Evolutionary conservation across 2,113 vertebrate genomes (phyloP).

Genomic region (Proteles cristata): DNA sequence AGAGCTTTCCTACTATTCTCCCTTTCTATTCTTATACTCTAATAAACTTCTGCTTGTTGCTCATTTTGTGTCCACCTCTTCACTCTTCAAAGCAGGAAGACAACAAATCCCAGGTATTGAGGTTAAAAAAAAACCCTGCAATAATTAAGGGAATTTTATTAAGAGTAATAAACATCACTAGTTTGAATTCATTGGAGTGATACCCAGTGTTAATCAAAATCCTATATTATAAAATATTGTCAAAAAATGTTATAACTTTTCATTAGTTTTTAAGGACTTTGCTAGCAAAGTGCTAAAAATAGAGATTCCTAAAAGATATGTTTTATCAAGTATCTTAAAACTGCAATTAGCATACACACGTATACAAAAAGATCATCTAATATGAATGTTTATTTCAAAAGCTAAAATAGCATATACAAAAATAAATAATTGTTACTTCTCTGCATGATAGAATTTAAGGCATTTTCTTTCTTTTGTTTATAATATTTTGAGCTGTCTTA

Average conservation of each 20-base stretch:
- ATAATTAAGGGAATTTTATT: not conserved
- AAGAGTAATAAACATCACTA: not conserved
- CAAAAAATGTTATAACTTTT: not conserved
- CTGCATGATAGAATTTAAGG: not conserved
- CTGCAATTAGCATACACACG: not conserved
- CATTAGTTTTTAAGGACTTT: not conserved
- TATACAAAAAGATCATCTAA: not conserved
- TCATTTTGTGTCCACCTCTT: no score
- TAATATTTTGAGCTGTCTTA: not conserved
- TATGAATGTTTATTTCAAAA: not conserved
- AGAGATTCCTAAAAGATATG: not conserved
- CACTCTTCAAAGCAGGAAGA: no score
- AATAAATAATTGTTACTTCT: not conserved
- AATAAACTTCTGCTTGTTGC: no score
- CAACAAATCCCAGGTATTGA: no score
- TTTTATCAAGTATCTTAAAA: not conserved
- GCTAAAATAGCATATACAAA: not conserved
- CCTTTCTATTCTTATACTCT: no score
- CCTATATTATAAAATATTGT: not conserved
- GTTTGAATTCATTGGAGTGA: not conserved
- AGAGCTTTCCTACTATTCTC: no score
- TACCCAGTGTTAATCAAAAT: not conserved
- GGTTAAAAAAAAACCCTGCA: no score
- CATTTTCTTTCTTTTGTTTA: not conserved
- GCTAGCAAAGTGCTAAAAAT: not conserved